Conservation (phyloP, 1,140 invertebrate species). For the Andrena cerasifolii region DNA sequence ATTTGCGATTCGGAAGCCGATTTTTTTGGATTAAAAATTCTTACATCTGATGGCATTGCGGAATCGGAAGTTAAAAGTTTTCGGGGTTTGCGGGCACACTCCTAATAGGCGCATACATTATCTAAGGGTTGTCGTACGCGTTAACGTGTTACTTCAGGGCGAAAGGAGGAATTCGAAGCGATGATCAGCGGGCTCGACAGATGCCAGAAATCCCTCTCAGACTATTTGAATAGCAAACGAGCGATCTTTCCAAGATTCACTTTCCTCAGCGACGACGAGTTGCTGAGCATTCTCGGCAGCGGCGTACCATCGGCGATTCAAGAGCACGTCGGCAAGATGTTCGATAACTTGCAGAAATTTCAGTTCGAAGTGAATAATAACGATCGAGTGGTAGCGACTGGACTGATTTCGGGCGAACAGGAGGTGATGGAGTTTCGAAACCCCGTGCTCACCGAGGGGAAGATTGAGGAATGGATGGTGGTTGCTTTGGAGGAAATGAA, state of each 20-base stretch:
- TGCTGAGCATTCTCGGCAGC: constrained; percentile 94
- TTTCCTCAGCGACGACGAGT: constrained; percentile 96
- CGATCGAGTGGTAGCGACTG: constrained; percentile 86
- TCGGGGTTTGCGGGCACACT: no score
- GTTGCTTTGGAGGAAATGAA: constrained; percentile 92
- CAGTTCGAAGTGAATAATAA: constrained; percentile 85
- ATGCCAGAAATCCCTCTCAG: constrained; percentile 95
- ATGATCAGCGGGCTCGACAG: constrained; percentile 90
- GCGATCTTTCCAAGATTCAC: constrained; percentile 94
- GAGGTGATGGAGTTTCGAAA: constrained; percentile 93
- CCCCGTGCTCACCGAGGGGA: constrained; percentile 83
- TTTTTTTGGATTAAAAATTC: no score
- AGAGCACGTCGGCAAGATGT: constrained; percentile 97
- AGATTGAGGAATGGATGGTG: constrained; percentile 96
- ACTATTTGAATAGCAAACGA: constrained; percentile 94
- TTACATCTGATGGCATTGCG: no score
- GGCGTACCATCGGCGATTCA: constrained; percentile 91
- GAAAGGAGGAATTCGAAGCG: constrained; percentile 88
- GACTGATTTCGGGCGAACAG: constrained; percentile 92
- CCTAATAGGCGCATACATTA: no score
- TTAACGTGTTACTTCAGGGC: constrained; percentile 82
- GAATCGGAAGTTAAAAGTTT: no score
- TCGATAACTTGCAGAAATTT: constrained; percentile 92
- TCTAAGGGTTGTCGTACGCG: no score
- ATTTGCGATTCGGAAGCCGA: no score